Conservation (phyloP, 2,113 vertebrate genomes). For the Chaetops frenatus region DNA sequence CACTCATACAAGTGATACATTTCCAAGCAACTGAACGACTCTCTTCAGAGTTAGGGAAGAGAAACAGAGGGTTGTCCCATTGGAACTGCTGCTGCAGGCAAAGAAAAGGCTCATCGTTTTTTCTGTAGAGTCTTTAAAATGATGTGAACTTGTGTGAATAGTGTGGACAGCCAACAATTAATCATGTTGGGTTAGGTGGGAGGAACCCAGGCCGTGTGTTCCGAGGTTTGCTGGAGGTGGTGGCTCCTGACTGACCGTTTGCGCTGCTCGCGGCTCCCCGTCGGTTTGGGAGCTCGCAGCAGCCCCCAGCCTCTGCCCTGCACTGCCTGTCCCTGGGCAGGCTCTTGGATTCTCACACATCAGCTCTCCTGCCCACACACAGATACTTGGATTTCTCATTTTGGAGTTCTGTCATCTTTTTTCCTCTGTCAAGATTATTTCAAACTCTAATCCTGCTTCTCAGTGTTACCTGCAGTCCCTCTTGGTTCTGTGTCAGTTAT, state of each 20-base stretch:
- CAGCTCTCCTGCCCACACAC: neutral
- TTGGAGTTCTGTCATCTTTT: neutral
- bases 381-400: neutral
- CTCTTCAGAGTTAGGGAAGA: neutral
- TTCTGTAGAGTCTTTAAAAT: neutral
- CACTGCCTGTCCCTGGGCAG: accelerated
- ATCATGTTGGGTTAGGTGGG: neutral
- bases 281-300: accelerated
- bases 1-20: neutral
- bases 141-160: neutral
- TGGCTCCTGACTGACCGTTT: neutral
- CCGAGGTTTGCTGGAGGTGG: neutral
- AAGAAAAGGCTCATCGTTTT: neutral
- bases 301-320: neutral
- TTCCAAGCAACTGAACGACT: neutral
- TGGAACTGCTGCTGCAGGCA: neutral
- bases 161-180: neutral
- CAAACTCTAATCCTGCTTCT: neutral
- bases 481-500: neutral
- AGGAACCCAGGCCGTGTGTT: neutral
- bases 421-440: neutral
- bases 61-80: neutral
- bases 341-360: accelerated
- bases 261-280: neutral
- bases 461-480: neutral